Base-by-base conservation (phyloP, 2,113 vertebrate species). In the Dasyurus viverrinus region DNA sequence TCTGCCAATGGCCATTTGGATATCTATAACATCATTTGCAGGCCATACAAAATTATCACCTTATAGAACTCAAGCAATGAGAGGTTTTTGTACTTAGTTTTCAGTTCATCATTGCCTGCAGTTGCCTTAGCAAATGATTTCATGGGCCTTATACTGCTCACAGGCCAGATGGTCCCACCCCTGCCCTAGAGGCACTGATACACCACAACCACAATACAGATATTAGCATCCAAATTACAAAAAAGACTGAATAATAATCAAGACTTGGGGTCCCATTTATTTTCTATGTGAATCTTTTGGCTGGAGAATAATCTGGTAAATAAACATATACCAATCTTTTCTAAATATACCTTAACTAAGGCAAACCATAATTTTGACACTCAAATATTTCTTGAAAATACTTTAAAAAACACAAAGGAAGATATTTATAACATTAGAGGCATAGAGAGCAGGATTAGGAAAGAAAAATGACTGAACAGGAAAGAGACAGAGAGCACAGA, bases 331-430 rank as follows among this genome's bases (percentile, higher is more conserved):
- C n/a, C 93, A 14, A 92, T 94, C 95, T 92, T 93, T 94, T 96
- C 92, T 22, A 95, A 92, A 27, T 53, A 90, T 84, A 95, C 94
- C n/a, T 94, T 90, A 96, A 93, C 57, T 54, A 95, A 50, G 30
- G 26, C 19, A 84, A 12, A 90, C 27, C 92, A 95, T 90, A 54
- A 94, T 52, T 95, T 89, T 95, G 92, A 2, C 9, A 89, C 53
- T 54, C 6, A 95, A 26, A 93, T 8, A 2, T 92, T 94, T 90
- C 96, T 93, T 95, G 84, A 53, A 96, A 93, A 22, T 90, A 84
- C 93, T 95, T 93, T 96, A 26, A 94, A 94, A 96, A 90, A 94
- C 95, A 46, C 8, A 8, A 94, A 48, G 11, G 89, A 92, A 94
- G 57, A 5, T 93, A 55, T 24, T 93, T 96, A 42, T 16, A 57